A percentile compares a stretch with the other conserved stretches of the same genome.
Evolutionary conservation across 2,113 vertebrate genomes (phyloP).

Genomic region (Thermophis baileyi): DNA sequence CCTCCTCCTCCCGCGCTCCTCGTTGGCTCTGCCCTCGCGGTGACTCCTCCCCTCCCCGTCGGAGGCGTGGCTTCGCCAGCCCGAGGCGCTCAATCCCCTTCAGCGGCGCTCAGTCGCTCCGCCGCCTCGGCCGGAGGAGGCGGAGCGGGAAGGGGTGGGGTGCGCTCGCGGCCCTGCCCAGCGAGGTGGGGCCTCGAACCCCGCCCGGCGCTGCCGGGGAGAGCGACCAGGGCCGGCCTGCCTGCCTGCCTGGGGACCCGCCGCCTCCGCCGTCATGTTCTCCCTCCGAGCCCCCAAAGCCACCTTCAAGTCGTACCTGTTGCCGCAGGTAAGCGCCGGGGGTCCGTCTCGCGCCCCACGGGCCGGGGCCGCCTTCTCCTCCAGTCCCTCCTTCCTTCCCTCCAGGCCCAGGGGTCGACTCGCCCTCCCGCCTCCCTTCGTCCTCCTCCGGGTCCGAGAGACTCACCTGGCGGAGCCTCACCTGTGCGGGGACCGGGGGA

Average conservation of each 20-base stretch:
- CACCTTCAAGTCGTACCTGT: slow-evolving; percentile 89
- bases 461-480: neutral
- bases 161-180: neutral
- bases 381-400: neutral
- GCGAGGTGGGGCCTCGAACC: neutral
- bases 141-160: neutral
- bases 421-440: neutral
- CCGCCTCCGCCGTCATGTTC: slow-evolving; percentile 74
- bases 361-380: neutral
- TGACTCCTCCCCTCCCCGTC: neutral
- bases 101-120: neutral
- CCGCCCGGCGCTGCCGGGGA: neutral
- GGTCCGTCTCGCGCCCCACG: neutral
- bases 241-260: neutral
- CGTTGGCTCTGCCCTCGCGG: neutral
- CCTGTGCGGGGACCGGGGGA: neutral
- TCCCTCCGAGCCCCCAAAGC: slow-evolving; percentile 81
- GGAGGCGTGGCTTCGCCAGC: neutral
- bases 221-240: neutral
- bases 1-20: neutral
- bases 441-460: neutral
- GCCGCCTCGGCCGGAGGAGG: neutral
- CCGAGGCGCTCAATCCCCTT: neutral
- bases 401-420: neutral
- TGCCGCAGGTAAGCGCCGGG: slow-evolving; percentile 79